Percentiles rank a stretch among this genome's conserved stretches.
Conservation (phyloP, 1,140 invertebrate species). For the Zaprionus africanus region DNA sequence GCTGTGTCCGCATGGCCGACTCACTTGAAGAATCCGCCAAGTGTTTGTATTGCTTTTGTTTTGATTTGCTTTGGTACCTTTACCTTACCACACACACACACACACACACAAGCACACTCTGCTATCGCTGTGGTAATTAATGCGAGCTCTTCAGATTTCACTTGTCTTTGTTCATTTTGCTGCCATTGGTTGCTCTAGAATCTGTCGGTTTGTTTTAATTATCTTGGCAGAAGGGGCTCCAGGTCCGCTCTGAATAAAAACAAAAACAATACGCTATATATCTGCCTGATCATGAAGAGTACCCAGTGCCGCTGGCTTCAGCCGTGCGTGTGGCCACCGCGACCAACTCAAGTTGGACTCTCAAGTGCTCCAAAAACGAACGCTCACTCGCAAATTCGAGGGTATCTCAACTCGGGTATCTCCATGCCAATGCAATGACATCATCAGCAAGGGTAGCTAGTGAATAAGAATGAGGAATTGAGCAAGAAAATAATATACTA, state of each 20-base stretch:
- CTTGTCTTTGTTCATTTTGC: slow-evolving; percentile 62
- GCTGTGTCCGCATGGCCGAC: slow-evolving; percentile 19
- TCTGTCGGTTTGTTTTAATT: slow-evolving; percentile 65
- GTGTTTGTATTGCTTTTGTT: slow-evolving; percentile 40
- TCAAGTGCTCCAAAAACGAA: slow-evolving; percentile 52
- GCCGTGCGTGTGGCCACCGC: slow-evolving; percentile 63
- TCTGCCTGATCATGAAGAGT: slow-evolving; percentile 60
- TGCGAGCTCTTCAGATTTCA: slow-evolving; percentile 70
- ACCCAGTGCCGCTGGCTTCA: slow-evolving; percentile 11
- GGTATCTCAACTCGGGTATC: background rate
- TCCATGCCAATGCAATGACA: slow-evolving; percentile 31
- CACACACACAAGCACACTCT: slow-evolving; percentile 8
- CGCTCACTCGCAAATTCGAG: slow-evolving; percentile 44
- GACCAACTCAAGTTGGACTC: slow-evolving; percentile 44
- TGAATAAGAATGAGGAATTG: background rate
- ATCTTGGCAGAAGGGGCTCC: slow-evolving; percentile 37
- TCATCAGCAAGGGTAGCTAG: slow-evolving; percentile 19
- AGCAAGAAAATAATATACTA: background rate
- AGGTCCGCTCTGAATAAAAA: slow-evolving; percentile 12
- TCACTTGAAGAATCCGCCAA: slow-evolving; percentile 40
- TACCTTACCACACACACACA: slow-evolving; percentile 30
- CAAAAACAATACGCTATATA: slow-evolving; percentile 28
- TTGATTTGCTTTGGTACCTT: slow-evolving; percentile 33
- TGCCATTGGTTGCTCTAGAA: slow-evolving; percentile 74
- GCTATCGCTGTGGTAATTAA: slow-evolving; percentile 55